A percentile compares a stretch with the other conserved stretches of the same genome.
Evolutionary conservation across 2,797 vertebrate species (phyloP).

Genomic region (Chiroxiphia lanceolata): DNA sequence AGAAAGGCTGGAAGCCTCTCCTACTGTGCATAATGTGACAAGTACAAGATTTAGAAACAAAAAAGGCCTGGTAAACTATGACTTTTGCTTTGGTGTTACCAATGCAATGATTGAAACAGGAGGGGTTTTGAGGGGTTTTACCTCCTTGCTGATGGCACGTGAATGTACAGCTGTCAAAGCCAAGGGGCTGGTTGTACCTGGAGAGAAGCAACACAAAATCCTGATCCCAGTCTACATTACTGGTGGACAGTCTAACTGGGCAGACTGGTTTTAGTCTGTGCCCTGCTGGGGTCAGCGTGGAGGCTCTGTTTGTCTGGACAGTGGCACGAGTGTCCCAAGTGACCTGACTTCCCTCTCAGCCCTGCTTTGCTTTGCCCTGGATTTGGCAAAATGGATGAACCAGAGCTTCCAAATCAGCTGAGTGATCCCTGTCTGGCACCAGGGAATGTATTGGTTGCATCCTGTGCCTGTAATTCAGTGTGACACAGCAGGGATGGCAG

Average conservation of each 20-base stretch:
- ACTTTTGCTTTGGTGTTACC: neutral
- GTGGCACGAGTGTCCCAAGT: neutral
- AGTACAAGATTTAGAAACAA: neutral
- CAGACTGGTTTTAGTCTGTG: neutral
- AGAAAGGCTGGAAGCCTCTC: neutral
- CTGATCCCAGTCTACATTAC: neutral
- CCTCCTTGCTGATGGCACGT: neutral
- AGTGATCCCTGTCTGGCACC: neutral
- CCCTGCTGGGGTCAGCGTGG: neutral
- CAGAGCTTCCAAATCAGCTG: neutral
- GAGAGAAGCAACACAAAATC: neutral
- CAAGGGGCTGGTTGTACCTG: neutral
- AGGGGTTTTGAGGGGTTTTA: neutral
- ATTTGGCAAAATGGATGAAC: neutral
- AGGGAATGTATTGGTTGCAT: rapidly evolving
- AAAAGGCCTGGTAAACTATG: neutral
- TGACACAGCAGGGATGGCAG: neutral
- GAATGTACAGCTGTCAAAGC: neutral
- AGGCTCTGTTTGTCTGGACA: neutral
- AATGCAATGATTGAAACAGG: neutral
- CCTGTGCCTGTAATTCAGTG: neutral
- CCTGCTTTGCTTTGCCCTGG: neutral
- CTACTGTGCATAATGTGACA: neutral
- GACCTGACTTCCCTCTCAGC: neutral
- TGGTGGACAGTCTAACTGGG: neutral